Base-by-base conservation (phyloP, 2,113 vertebrate genomes). In the Phalacrocorax aristotelis region DNA sequence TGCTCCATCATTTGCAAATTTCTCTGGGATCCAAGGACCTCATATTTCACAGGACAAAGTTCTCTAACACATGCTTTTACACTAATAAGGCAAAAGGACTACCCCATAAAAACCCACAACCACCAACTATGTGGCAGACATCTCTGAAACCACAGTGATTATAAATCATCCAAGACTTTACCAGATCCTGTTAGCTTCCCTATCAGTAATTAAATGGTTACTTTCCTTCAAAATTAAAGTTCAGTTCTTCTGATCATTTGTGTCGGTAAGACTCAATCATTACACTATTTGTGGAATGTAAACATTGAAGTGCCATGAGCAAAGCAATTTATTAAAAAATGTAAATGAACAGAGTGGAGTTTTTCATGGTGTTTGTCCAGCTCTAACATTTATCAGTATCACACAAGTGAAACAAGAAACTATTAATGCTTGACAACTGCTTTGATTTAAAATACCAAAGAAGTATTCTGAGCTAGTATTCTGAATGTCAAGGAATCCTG, bases 271-370 rank as follows among this genome's bases (percentile, higher is more conserved):
- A 83, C 29, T 93, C 79, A 66, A 80, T 77, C 74, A 66, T 34
- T 81, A 80, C 40, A 15, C 74, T 82, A 58, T 55, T 71, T 49
- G 70, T 57, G n/a, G 36, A 79, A 93, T 29, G 66, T 68, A 91
- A 95, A 90, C 46, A 92, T 27, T 7, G 48, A 89, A 95, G 54
- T 19, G 62, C 70, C 84, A 62, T 0, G 3, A 94, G 83, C 69
- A 87, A 94, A 83, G 77, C 62, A 76, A 54, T 91, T 95, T 80
- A 95, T 95, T 95, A 87, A 83, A 94, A 94, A 83, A 95, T 80
- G 74, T 34, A 95, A 95, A 93, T 74, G 10, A 94, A 74, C 30
- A 84, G 34, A 55, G 30, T 87, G 25, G 87, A 91, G 49, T 29
- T 94, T 92, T 69, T 93, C 27, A 58, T 44, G 54, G n/a, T 58